Conservation (phyloP, 2,888 invertebrate species). For the Micoletzkya japonica region DNA sequence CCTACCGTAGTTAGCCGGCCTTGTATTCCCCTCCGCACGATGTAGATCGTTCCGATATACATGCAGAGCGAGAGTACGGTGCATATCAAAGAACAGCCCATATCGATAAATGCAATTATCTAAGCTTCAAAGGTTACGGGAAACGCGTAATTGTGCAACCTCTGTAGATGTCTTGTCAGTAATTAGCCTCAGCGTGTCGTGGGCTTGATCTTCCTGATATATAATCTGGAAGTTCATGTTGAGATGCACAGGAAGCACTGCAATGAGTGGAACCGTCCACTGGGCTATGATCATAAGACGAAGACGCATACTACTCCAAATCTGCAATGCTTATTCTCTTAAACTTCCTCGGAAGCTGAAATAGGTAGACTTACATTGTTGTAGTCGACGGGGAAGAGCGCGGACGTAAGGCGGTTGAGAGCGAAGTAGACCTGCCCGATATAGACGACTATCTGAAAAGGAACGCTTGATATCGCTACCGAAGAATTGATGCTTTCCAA, state of each 20-base stretch:
- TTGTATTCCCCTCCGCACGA: conserved; percentile 16
- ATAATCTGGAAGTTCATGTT: conserved; percentile 20
- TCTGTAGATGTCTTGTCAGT: conserved; percentile 28
- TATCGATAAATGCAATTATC: conserved; percentile 30
- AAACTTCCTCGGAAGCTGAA: not conserved
- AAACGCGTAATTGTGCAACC: no score
- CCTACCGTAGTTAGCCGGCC: not conserved
- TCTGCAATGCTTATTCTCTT: not conserved
- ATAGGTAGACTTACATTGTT: conserved; percentile 6
- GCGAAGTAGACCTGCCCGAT: conserved; percentile 30
- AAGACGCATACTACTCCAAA: conserved; percentile 23
- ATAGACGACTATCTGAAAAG: conserved; percentile 27
- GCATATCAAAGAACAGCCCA: conserved; percentile 25
- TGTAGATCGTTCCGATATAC: conserved; percentile 26
- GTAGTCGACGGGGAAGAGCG: conserved; percentile 28
- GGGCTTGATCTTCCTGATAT: conserved; percentile 15
- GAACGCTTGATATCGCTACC: no score
- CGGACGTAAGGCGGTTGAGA: conserved; percentile 28
- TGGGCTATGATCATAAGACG: conserved; percentile 12
- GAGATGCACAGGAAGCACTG: conserved; percentile 29
- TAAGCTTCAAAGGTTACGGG: no score
- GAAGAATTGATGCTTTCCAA: no score
- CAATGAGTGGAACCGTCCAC: conserved; percentile 27
- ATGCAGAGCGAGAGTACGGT: conserved; percentile 29
- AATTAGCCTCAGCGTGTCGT: conserved; percentile 26